Evolutionary conservation across 2,888 invertebrate species (phyloP).

Genomic region (Incurvaria masculella): DNA sequence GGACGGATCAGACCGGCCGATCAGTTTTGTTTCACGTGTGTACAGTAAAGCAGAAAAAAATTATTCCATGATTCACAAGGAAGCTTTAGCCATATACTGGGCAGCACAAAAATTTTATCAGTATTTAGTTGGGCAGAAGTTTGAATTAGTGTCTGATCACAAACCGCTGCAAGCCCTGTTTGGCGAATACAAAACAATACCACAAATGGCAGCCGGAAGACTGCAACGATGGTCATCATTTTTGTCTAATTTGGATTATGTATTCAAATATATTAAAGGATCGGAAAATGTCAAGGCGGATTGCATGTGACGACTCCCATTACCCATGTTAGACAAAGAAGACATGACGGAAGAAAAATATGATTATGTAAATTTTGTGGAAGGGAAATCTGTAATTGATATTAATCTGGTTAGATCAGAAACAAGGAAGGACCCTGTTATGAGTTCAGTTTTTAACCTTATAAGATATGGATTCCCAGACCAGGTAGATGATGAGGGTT

Average conservation of each 20-base stretch:
- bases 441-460: slow-evolving; percentile 8
- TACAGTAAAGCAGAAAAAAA: slow-evolving; percentile 22
- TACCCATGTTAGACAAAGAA: not conserved
- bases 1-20: slow-evolving; percentile 20
- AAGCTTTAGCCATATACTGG: slow-evolving; percentile 26
- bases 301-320: slow-evolving; percentile 10
- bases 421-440: slow-evolving; percentile 9
- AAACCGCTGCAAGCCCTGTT: slow-evolving; percentile 23
- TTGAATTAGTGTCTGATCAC: slow-evolving; percentile 23
- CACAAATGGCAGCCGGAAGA: slow-evolving; percentile 23
- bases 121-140: slow-evolving; percentile 23
- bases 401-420: slow-evolving; percentile 8
- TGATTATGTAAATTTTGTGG: slow-evolving; percentile 11
- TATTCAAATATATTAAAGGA: slow-evolving; percentile 4
- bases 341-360: not conserved
- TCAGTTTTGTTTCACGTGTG: slow-evolving; percentile 22
- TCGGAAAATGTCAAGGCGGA: slow-evolving; percentile 8
- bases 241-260: slow-evolving; percentile 9
- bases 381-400: slow-evolving; percentile 9
- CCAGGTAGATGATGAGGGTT: not conserved
- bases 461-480: slow-evolving; percentile 5
- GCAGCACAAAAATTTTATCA: slow-evolving; percentile 24
- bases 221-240: slow-evolving; percentile 22
- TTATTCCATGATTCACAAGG: slow-evolving; percentile 24
- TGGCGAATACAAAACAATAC: slow-evolving; percentile 22